Evolutionary conservation across 2,797 vertebrate genomes (phyloP).

Genomic region (Lutra lutra): DNA sequence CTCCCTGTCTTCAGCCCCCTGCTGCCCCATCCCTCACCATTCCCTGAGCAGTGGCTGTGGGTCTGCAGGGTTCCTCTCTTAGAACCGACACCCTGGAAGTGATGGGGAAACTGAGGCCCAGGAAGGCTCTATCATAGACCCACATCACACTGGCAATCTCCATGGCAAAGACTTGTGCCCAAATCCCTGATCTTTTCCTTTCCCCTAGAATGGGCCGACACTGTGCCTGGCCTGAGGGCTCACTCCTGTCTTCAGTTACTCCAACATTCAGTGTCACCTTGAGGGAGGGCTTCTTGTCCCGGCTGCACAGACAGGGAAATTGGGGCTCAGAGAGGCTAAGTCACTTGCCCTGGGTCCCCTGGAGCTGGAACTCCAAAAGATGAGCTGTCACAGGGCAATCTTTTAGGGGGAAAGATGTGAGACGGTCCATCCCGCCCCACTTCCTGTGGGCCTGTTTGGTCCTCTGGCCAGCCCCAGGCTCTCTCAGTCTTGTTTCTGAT

Average conservation of each 20-base stretch:
- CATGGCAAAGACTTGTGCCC: accelerated
- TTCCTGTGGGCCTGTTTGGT: background rate
- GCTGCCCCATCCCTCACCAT: background rate
- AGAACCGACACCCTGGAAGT: background rate
- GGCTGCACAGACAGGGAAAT: background rate
- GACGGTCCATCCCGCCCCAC: background rate
- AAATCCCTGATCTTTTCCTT: background rate
- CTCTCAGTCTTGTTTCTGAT: background rate
- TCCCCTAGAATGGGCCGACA: background rate
- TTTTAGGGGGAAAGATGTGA: background rate
- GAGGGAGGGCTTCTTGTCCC: background rate
- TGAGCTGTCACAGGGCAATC: background rate
- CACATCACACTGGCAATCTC: background rate
- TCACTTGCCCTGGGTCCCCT: background rate
- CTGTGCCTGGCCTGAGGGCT: background rate
- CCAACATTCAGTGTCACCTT: background rate
- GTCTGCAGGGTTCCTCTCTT: background rate
- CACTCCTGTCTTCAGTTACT: background rate
- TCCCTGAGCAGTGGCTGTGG: background rate
- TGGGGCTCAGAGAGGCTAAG: background rate
- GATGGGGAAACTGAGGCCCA: background rate
- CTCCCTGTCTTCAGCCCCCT: background rate
- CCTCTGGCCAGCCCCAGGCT: background rate
- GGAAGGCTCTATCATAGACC: background rate
- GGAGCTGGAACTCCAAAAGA: background rate